Percentiles rank a stretch among this genome's conserved stretches.
Evolutionary conservation across 2,888 invertebrate species (phyloP).

Genomic region (Drosophila mayaguana): DNA sequence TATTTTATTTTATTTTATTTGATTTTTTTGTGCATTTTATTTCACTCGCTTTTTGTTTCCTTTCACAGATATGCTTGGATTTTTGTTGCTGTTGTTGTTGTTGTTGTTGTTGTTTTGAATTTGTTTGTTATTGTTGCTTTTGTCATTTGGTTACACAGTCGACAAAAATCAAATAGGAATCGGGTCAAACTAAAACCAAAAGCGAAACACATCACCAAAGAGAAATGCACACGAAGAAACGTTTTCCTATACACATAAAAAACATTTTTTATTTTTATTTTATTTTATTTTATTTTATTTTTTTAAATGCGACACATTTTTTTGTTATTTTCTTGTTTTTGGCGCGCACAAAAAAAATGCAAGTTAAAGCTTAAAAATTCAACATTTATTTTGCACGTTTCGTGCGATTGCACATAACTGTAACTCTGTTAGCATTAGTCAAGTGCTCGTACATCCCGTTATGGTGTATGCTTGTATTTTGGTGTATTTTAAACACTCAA

Average conservation of each 20-base stretch:
- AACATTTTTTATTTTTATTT: slow-evolving; percentile 1
- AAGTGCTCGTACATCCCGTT: slow-evolving; percentile 17
- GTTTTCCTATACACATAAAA: neutral
- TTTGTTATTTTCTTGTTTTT: slow-evolving; percentile 19
- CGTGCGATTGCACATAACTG: slow-evolving; percentile 54
- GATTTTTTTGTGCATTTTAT: slow-evolving; percentile 42
- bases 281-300: slow-evolving; percentile 19
- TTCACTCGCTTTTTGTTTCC: slow-evolving; percentile 62
- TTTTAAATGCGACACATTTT: slow-evolving; percentile 30
- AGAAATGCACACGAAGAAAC: slow-evolving; percentile 58
- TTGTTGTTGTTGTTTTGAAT: neutral
- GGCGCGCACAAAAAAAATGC: slow-evolving; percentile 37
- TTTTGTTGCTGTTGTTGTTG: slow-evolving; percentile 13
- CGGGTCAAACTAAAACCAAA: slow-evolving; percentile 60
- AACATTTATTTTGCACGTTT: slow-evolving; percentile 52
- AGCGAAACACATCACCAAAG: slow-evolving; percentile 41
- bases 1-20: slow-evolving; percentile 48
- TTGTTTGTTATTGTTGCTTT: slow-evolving; percentile 35
- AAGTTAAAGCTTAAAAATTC: slow-evolving; percentile 2
- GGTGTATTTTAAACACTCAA: slow-evolving; percentile 27
- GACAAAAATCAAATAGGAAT: slow-evolving; percentile 60
- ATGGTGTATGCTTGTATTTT: slow-evolving; percentile 2
- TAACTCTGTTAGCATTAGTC: slow-evolving; percentile 5
- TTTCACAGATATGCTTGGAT: slow-evolving; percentile 56
- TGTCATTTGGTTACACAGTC: slow-evolving; percentile 56